phyloP scores from a whole-genome alignment of 2,113 vertebrate species.

The Vicugna pacos region DNA sequence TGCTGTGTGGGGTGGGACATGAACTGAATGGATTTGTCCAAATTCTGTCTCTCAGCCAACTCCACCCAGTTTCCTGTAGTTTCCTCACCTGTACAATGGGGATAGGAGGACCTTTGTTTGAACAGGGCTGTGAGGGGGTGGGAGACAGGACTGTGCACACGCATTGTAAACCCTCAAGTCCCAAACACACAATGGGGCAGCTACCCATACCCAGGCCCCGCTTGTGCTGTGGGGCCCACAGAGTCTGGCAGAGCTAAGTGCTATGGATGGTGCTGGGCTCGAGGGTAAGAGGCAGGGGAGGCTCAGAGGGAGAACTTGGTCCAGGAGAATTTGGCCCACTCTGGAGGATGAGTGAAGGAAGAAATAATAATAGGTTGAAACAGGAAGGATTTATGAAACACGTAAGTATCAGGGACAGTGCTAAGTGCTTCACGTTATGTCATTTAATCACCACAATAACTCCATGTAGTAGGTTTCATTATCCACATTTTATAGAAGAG shows the following conservation, averaged over 20 bases:
- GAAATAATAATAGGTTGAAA: background rate
- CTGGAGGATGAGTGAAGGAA: background rate
- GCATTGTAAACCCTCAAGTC: too few relatives aligned
- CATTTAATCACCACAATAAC: background rate
- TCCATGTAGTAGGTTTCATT: background rate
- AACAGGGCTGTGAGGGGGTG: background rate
- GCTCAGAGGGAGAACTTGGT: background rate
- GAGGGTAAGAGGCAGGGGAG: background rate
- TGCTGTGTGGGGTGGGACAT: background rate
- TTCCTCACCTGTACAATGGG: background rate
- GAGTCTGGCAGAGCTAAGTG: background rate
- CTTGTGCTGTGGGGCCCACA: accelerated
- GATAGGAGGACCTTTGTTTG: background rate
- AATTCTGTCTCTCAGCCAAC: background rate
- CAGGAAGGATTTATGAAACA: background rate
- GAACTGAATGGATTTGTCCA: background rate
- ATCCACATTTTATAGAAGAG: background rate
- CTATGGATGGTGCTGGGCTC: background rate
- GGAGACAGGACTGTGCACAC: accelerated
- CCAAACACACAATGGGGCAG: accelerated
- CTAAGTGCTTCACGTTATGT: background rate
- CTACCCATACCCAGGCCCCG: too few relatives aligned
- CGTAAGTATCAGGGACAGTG: background rate
- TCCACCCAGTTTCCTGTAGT: background rate
- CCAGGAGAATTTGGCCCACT: background rate